Base-by-base conservation (phyloP, 2,113 vertebrate genomes). In the Istiophorus platypterus region DNA sequence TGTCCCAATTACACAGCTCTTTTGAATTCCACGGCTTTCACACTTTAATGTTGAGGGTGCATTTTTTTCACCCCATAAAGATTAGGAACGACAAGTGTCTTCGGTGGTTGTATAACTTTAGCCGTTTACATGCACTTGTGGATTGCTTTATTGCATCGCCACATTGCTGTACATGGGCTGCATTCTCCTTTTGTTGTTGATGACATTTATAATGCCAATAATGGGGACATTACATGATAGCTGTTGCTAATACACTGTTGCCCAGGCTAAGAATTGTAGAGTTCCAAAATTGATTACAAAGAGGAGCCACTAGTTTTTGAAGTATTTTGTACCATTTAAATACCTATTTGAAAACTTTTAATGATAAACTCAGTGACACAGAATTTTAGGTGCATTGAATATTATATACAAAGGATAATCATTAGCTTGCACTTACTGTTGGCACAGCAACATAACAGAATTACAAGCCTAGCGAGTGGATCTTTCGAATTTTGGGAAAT, bases 121-220 rank as follows among this genome's bases (percentile, higher is more conserved):
- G 69, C 57, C 24, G 15, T 66, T 47, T 24, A 58, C 26, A 22
- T 2, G 13, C 34, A 24, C 45, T 5, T 54, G 15, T 57, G n/a
- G 41, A 24, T 47, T 51, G 70, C 37, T 81, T 69, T 64, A 15
- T 67, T 71, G 69, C 59, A 13, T 78, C 39, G 39, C 54, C 64
- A 42, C 69, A n/a, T 82, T 73, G 68, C 82, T 88, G 67, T 77
- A 81, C 78, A 62, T 84, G 68, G 76, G 65, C 83, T 77, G 59
- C 90, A 82, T 85, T 77, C 70, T n/a, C 34, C 80, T 80, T 78
- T 74, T 92, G 90, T 89, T 91, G 92, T 89, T 92, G 92, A 90
- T 88, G 59, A 45, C 12, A 27, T 17, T 45, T 62, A 59, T 56
- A 87, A 86, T 89, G 88, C 58, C 75, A 29, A 20, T 18, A 22